Evolutionary conservation across 2,888 invertebrate species (phyloP).

Genomic region (Pandemis cinnamomeana): DNA sequence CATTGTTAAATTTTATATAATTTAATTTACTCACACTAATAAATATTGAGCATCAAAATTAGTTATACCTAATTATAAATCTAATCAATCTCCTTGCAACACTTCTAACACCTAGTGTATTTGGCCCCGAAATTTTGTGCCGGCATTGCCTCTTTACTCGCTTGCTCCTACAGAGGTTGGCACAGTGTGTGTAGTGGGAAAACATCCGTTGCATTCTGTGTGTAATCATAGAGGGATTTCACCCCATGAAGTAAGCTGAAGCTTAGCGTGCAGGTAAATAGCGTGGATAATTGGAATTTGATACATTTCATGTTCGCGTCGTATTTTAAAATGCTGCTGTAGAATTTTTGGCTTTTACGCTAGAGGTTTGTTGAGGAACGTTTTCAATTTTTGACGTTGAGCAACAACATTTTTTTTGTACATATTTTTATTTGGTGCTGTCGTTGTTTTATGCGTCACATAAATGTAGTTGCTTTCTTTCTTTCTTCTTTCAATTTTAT

Average conservation of each 20-base stretch:
- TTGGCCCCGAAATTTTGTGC: neutral
- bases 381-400: too few relatives aligned
- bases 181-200: slow-evolving; percentile 16
- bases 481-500: too few relatives aligned
- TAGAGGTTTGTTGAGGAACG: neutral
- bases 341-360: neutral
- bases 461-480: too few relatives aligned
- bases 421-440: too few relatives aligned
- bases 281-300: slow-evolving; percentile 23
- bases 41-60: neutral
- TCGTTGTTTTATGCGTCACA: too few relatives aligned
- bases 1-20: too few relatives aligned
- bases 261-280: slow-evolving; percentile 29
- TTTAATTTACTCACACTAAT: neutral
- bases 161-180: neutral
- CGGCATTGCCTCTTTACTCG: neutral
- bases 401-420: too few relatives aligned
- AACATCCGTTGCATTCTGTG: neutral
- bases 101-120: neutral
- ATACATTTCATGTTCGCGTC: slow-evolving; percentile 21
- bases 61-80: neutral
- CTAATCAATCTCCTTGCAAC: neutral
- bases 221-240: slow-evolving; percentile 27
- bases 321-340: slow-evolving; percentile 7
- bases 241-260: slow-evolving; percentile 13